A percentile compares a stretch with the other conserved stretches of the same genome.
phyloP scores from a whole-genome alignment of 2,888 invertebrate genomes.

The Idaea aversata region DNA sequence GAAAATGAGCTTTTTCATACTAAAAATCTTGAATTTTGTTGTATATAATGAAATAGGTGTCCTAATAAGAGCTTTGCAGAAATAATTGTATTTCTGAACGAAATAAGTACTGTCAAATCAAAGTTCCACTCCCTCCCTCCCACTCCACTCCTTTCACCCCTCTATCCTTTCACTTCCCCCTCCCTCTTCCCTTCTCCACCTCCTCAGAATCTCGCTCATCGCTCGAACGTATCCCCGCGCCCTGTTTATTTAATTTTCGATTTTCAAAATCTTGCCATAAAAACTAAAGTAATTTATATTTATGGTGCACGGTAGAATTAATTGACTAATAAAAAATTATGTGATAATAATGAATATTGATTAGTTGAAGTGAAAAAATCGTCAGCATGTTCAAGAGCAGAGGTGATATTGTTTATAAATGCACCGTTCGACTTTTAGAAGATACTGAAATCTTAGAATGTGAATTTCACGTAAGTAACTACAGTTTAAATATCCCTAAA shows the following conservation, averaged over 20 bases:
- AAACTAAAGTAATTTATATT: background rate
- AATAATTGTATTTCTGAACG: slow-evolving; percentile 5
- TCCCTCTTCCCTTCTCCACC: background rate
- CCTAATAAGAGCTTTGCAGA: background rate
- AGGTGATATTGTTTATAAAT: slow-evolving; percentile 91
- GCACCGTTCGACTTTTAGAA: slow-evolving; percentile 93
- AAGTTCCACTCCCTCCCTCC: slow-evolving; percentile 13
- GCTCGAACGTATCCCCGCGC: background rate
- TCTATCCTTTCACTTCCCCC: background rate
- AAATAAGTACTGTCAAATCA: slow-evolving; percentile 11
- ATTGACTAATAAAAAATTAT: background rate
- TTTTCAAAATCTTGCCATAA: background rate
- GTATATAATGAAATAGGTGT: too few species aligned
- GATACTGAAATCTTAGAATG: slow-evolving; percentile 95
- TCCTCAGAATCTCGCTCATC: background rate
- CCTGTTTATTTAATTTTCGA: background rate
- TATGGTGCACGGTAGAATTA: background rate
- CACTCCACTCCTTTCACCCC: slow-evolving; percentile 12
- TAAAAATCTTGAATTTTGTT: too few species aligned
- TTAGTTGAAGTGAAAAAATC: background rate
- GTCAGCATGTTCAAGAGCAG: slow-evolving; percentile 82
- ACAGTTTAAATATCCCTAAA: background rate
- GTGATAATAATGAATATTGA: background rate
- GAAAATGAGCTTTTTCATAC: too few species aligned
- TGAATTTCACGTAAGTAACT: slow-evolving; percentile 87